Evolutionary conservation across 2,797 vertebrate species (phyloP).

Genomic region (Gallinago nigripennis): DNA sequence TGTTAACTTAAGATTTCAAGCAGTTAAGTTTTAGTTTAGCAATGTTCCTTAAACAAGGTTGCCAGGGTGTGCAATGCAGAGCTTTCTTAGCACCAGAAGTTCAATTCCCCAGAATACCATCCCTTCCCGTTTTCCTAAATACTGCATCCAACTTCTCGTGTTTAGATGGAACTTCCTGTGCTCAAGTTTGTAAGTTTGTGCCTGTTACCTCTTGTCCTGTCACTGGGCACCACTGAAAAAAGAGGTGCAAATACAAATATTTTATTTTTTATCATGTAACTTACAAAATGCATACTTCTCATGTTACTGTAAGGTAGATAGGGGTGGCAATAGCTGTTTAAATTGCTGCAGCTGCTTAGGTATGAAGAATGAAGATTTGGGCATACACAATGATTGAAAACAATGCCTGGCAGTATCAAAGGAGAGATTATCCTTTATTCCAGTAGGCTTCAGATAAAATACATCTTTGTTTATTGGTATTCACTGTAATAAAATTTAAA

Average conservation of each 20-base stretch:
- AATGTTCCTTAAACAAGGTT: not conserved
- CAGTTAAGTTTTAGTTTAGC: not conserved
- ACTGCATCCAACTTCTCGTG: no score
- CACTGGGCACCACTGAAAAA: no score
- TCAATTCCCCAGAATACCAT: not conserved
- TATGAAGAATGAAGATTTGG: not conserved
- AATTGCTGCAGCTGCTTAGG: not conserved
- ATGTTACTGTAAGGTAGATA: not conserved
- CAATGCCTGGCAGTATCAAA: not conserved
- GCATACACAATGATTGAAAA: not conserved
- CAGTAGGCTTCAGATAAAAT: not conserved
- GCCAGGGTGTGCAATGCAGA: not conserved
- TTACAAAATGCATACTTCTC: not conserved
- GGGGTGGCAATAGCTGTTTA: not conserved
- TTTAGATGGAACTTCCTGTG: no score
- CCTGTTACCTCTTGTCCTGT: no score
- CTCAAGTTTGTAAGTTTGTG: no score
- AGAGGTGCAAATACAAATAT: no score
- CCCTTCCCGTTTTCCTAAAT: not conserved
- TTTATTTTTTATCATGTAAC: not conserved
- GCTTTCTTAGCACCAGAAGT: not conserved
- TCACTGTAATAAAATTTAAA: not conserved
- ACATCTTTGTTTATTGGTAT: not conserved
- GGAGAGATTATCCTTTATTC: not conserved
- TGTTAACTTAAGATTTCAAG: not conserved